Evolutionary conservation across 2,888 invertebrate genomes (phyloP).

Genomic region (Mesoligia furuncula): DNA sequence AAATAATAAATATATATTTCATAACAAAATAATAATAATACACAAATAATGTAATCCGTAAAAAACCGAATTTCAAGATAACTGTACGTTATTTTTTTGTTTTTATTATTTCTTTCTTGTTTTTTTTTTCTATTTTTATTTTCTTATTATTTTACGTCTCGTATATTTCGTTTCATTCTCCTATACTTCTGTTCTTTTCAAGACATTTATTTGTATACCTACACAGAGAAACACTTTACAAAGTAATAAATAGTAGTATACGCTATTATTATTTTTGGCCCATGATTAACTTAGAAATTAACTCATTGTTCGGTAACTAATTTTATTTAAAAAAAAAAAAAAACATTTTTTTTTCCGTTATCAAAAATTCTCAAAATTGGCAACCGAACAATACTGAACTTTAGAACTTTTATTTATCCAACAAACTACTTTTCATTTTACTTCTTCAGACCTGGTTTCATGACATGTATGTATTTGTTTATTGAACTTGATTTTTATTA

Average conservation of each 20-base stretch:
- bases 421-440: conserved; percentile 76
- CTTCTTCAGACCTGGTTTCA: conserved; percentile 83
- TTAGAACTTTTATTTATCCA: conserved; percentile 80
- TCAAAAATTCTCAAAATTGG: conserved; percentile 69
- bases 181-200: conserved; percentile 86
- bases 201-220: conserved; percentile 84
- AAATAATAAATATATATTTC: conserved; percentile 67
- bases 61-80: conserved; percentile 76
- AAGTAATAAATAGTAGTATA: conserved; percentile 81
- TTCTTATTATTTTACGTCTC: conserved; percentile 72
- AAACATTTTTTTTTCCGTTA: too few relatives aligned
- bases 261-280: conserved; percentile 87
- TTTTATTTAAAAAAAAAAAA: conserved; percentile 66
- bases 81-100: conserved; percentile 70
- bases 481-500: conserved; percentile 49
- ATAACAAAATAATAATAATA: conserved; percentile 64
- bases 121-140: conserved; percentile 76
- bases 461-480: conserved; percentile 76
- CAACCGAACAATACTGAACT: conserved; percentile 83
- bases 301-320: conserved; percentile 84
- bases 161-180: conserved; percentile 80
- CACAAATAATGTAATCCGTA: conserved; percentile 78
- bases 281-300: conserved; percentile 83
- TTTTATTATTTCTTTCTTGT: conserved; percentile 72
- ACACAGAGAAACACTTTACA: conserved; percentile 91